Percentiles rank a stretch among this genome's conserved stretches.
These are phyloP conservation scores for Axea sp. DNA, from an alignment of 2,888 invertebrate species.

Conservation along the genomic window DNA sequence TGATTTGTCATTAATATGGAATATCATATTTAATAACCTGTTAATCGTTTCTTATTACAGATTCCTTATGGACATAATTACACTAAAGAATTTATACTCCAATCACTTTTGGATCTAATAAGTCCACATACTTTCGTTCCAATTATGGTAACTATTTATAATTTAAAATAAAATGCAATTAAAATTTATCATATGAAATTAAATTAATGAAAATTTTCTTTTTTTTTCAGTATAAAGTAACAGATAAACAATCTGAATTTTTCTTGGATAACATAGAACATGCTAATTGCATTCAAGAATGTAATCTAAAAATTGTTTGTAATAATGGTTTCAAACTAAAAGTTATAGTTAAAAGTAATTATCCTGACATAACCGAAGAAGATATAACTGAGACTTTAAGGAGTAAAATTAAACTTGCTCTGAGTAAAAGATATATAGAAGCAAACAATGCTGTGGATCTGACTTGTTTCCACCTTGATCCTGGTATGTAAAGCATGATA, in stretches of 20 bases:
- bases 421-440: constrained; percentile 88
- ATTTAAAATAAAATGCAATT: too few species aligned
- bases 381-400: constrained; percentile 85
- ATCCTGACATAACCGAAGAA: constrained; percentile 62
- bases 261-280: constrained; percentile 87
- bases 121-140: constrained; percentile 12
- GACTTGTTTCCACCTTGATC: constrained; percentile 89
- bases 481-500: too few species aligned
- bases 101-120: constrained; percentile 1
- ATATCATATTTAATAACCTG: background rate
- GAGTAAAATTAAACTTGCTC: constrained; percentile 88
- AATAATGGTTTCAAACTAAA: constrained; percentile 86
- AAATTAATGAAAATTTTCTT: background rate
- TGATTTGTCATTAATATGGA: background rate
- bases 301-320: constrained; percentile 86
- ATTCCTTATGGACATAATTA: constrained; percentile 41
- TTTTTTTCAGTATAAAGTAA: constrained; percentile 80
- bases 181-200: too few species aligned
- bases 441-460: constrained; percentile 88
- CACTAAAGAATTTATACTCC: constrained; percentile 16
- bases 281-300: constrained; percentile 85
- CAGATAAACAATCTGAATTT: constrained; percentile 85
- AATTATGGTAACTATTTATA: constrained; percentile 16
- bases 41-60: constrained; percentile 13
- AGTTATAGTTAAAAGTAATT: constrained; percentile 80